Evolutionary conservation across 2,797 vertebrate genomes (phyloP).

Genomic region (Falco concolor): DNA sequence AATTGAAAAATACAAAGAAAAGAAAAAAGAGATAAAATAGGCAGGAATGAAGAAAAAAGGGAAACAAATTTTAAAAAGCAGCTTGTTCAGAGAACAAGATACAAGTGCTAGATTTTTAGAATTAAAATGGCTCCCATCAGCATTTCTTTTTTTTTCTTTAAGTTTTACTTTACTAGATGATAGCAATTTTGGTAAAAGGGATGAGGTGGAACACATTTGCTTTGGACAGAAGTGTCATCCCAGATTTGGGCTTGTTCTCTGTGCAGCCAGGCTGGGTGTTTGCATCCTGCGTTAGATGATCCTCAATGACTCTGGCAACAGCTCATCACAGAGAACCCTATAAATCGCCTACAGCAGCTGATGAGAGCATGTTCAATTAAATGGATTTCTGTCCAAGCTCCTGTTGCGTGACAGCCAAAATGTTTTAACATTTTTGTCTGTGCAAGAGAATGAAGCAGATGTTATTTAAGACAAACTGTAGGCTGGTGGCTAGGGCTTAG

Average conservation of each 20-base stretch:
- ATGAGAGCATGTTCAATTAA: not conserved
- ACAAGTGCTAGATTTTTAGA: not conserved
- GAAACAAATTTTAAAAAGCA: not conserved
- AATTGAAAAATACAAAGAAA: not conserved
- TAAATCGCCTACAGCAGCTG: rapidly evolving
- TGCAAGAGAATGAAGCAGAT: not conserved
- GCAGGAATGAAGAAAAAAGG: not conserved
- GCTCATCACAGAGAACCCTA: not conserved
- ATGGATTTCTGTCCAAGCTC: not conserved
- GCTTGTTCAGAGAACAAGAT: not conserved
- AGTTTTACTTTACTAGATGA: not conserved
- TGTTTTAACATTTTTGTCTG: not conserved
- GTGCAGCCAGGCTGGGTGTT: not conserved
- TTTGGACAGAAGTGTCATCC: not conserved
- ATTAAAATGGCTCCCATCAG: not conserved
- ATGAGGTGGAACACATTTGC: not conserved
- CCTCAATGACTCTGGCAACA: not conserved
- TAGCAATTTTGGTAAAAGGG: not conserved
- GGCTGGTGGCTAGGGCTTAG: not conserved
- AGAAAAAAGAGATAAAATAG: rapidly evolving
- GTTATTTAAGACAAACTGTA: not conserved
- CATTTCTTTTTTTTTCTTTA: not conserved
- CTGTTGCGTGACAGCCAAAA: not conserved
- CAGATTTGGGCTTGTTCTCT: not conserved
- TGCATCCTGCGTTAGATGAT: not conserved